Evolutionary conservation across 2,113 vertebrate genomes (phyloP), one percentile per base, ranked within the genome.

Genomic region (Colossoma macropomum): DNA sequence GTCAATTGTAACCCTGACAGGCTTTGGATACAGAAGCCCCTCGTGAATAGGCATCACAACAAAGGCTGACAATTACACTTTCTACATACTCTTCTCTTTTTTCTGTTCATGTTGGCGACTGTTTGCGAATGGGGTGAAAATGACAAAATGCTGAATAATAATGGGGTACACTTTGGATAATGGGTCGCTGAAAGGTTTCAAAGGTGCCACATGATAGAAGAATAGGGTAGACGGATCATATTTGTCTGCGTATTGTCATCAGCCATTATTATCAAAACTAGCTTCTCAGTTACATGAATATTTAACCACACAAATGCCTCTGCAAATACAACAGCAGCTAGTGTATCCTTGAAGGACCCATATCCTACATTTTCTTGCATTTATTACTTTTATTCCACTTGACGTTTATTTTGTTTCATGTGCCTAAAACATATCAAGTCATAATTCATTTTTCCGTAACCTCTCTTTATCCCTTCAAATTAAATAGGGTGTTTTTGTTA

Each of bases 1-100:
- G 76, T 84, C 80, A 83, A 62, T 85, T 69, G 69, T 50, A 79
- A 77, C 75, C 74, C 50, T 80, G 81, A 80, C 81, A 79, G 66
- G 68, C 66, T 48, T 62, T 28, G 23, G 56, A 71, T 60, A 45
- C 71, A 32, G 45, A 75, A 65, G 13, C 10, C 34, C 19, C 70
- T 4, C 25, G 63, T 19, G 68, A 80, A 63, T 69, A 65, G 69
- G n/a, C 59, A 81, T 82, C 70, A 66, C 75, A 79, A 76, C 75
- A 78, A 81, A 73, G 32, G 71, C 41, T 77, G 79, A 79, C 79
- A 75, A 77, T 75, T 78, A 71, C 27, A 74, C 86, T 77, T 70
- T 80, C 25, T 75, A 50, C n/a, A 38, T 38, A 4, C 59, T 81
- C 74, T 74, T 85, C 77, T 28, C 21, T 77, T 38, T 77, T 52